phyloP scores from a whole-genome alignment of 2,888 invertebrate genomes.

The Agrochola macilenta region DNA sequence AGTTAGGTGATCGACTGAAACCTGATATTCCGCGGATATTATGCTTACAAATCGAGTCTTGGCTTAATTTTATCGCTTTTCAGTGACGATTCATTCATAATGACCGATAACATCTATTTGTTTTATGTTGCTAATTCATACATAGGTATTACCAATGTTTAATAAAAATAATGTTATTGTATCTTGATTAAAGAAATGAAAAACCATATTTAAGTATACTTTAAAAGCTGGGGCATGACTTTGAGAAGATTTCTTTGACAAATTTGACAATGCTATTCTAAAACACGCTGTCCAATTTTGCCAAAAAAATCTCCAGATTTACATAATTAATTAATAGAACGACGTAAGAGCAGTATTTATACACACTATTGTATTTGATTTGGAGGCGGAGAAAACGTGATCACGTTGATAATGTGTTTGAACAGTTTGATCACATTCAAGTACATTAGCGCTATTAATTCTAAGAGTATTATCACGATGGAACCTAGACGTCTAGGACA shows the following conservation, averaged over 20 bases:
- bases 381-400: conserved; percentile 46
- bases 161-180: background rate
- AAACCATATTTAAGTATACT: background rate
- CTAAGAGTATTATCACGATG: conserved; percentile 26
- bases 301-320: background rate
- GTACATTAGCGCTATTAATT: conserved; percentile 32
- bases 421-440: conserved; percentile 32
- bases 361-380: conserved; percentile 34
- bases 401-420: conserved; percentile 39
- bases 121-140: conserved; percentile 21
- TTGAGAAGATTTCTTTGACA: background rate
- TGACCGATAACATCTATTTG: conserved; percentile 49
- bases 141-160: conserved; percentile 9
- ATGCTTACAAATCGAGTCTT: conserved; percentile 24
- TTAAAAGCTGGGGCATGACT: background rate
- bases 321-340: conserved; percentile 23
- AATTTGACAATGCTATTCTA: background rate
- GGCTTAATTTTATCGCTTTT: conserved; percentile 49
- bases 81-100: conserved; percentile 32
- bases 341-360: conserved; percentile 33
- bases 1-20: conserved; percentile 14
- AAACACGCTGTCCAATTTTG: background rate
- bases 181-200: background rate
- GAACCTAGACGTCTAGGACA: conserved; percentile 25
- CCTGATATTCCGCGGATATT: background rate